Percentiles rank a stretch among this genome's conserved stretches.
Evolutionary conservation across 2,888 invertebrate genomes (phyloP).

Genomic region (Clunio marinus): DNA sequence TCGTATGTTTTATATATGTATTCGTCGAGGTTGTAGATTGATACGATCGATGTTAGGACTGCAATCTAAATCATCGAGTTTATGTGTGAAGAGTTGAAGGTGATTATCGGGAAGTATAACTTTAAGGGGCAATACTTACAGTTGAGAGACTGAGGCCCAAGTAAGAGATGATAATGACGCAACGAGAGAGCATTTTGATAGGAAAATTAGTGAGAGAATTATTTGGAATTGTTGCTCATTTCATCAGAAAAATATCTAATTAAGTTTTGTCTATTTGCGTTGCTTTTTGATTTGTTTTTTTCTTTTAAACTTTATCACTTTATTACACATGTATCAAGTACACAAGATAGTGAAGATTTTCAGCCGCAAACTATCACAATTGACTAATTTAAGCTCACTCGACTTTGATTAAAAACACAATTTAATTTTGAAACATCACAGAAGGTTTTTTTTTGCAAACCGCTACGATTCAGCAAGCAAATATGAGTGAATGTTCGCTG

Average conservation of each 20-base stretch:
- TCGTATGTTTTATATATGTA: slow-evolving; percentile 16
- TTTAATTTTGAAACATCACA: neutral
- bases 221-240: neutral
- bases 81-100: no score
- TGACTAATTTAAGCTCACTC: neutral
- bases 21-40: slow-evolving; percentile 24
- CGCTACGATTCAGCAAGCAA: neutral
- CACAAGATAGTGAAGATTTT: neutral
- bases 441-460: neutral
- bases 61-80: slow-evolving; percentile 13
- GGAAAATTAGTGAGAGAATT: no score
- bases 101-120: neutral
- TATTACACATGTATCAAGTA: neutral
- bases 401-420: neutral
- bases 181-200: slow-evolving; percentile 26
- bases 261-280: neutral
- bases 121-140: slow-evolving; percentile 14
- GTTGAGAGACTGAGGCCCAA: slow-evolving; percentile 24
- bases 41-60: slow-evolving; percentile 16
- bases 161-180: slow-evolving; percentile 29
- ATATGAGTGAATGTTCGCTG: neutral
- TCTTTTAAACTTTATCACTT: slow-evolving; percentile 3
- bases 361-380: neutral
- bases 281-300: neutral
- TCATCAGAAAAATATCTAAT: neutral